Percentiles rank a stretch among this genome's conserved stretches.
Conservation (phyloP, 2,113 vertebrate genomes). For the Dasypus novemcinctus region DNA sequence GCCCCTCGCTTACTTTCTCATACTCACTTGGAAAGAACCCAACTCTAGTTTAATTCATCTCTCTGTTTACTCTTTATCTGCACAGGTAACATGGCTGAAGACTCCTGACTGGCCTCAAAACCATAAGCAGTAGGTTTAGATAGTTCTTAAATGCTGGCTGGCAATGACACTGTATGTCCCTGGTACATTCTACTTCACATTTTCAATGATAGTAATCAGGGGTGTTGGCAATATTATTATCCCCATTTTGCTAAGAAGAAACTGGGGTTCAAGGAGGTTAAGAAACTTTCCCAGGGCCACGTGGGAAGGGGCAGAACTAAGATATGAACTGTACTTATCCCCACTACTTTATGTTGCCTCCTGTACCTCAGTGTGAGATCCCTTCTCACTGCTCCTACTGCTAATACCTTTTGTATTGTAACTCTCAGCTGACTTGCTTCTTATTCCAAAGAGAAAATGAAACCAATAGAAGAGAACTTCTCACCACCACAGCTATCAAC, state of each 20-base stretch:
- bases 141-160: background rate
- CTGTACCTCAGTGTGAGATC: too few relatives aligned
- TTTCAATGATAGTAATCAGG: background rate
- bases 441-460: background rate
- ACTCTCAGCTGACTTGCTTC: background rate
- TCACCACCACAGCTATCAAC: background rate
- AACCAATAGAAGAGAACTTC: background rate
- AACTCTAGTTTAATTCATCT: background rate
- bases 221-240: background rate
- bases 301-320: background rate
- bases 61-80: background rate
- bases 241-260: background rate
- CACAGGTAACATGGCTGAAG: background rate
- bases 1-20: background rate
- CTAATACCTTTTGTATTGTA: background rate
- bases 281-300: background rate
- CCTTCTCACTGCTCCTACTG: background rate
- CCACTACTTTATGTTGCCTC: background rate
- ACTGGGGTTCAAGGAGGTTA: background rate
- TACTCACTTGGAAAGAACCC: too few relatives aligned
- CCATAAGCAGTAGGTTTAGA: background rate
- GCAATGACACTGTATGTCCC: background rate
- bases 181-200: background rate
- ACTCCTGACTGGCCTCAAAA: background rate
- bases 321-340: background rate